Base-by-base conservation (phyloP, 2,797 vertebrate genomes). In the Falco rusticolus region DNA sequence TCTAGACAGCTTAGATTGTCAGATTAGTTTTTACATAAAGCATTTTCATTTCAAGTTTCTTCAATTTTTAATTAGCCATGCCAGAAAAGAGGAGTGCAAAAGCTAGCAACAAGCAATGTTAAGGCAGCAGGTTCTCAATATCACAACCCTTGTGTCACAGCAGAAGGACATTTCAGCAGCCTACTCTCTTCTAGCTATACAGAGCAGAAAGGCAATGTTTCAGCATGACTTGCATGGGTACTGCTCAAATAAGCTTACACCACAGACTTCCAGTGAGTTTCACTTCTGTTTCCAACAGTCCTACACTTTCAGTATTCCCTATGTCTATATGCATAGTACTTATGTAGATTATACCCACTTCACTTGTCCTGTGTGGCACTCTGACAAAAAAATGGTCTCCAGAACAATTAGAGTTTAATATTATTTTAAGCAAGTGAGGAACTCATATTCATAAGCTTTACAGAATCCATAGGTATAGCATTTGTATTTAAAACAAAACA, bases 1-100 rank as follows among this genome's bases (percentile, higher is more conserved):
- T 80, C 76, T 91, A 74, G 68, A 83, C 64, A 95, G 60, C 71
- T 77, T 85, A 74, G 91, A 60, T 18, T 87, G n/a, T 85, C 72
- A 91, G 71, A 64, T 41, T 60, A 25, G 28, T 50, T 87, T 90
- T 75, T 71, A 87, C 24, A 26, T 31, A 39, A 78, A 72, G 14
- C 45, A 29, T 82, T 85, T 78, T 47, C 53, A 60, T 70, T 88
- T 84, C 50, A 54, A 41, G 53, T 45, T 83, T 87, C 81, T 83
- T 90, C 43, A 22, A 19, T 63, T 79, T 90, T 78, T 84, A 78
- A 88, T 65, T 28, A 88, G 65, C 65, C 57, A 29, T 61, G 50
- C 69, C 84, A 82, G 70, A 84, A 68, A 90, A 89, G 53, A 88
- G 59, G 8, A 93, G 57, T 33, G 59, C 22, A 56, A 51, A 66